Evolutionary conservation across 1,140 invertebrate genomes (phyloP).

Genomic region (Tenebrio molitor): DNA sequence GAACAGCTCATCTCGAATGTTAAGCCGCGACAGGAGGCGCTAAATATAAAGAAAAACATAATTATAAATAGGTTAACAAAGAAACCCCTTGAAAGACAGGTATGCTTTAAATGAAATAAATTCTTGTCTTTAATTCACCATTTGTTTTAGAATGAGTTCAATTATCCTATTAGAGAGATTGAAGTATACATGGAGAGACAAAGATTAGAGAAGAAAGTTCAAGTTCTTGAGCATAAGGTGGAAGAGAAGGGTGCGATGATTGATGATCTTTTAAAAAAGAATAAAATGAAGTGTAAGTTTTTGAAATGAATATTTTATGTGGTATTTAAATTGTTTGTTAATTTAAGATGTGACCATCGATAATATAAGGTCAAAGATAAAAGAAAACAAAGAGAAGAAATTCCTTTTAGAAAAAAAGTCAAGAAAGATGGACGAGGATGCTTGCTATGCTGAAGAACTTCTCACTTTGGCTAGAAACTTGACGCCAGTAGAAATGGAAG

Average conservation of each 20-base stretch:
- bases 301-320: not conserved
- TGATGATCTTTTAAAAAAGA: constrained; percentile 23
- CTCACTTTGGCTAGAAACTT: constrained; percentile 17
- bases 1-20: constrained; percentile 35
- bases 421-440: constrained; percentile 4
- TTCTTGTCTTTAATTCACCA: too few species aligned
- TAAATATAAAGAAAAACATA: constrained; percentile 1
- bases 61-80: constrained; percentile 10
- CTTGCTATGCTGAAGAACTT: constrained; percentile 5
- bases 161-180: constrained; percentile 31
- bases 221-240: not conserved
- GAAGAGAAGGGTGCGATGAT: not conserved
- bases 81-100: constrained; percentile 22
- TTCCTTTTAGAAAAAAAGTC: constrained; percentile 29
- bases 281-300: constrained; percentile 14
- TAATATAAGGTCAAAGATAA: constrained; percentile 11
- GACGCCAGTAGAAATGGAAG: constrained; percentile 39
- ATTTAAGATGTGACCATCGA: constrained; percentile 13
- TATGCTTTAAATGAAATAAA: constrained; percentile 9
- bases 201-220: not conserved
- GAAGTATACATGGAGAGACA: not conserved
- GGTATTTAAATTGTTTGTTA: not conserved
- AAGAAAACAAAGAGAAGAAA: constrained; percentile 14
- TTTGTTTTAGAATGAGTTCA: constrained; percentile 18
- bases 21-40: not conserved